Conservation (phyloP, 2,888 invertebrate species). For the Ferdinandea cuprea region DNA sequence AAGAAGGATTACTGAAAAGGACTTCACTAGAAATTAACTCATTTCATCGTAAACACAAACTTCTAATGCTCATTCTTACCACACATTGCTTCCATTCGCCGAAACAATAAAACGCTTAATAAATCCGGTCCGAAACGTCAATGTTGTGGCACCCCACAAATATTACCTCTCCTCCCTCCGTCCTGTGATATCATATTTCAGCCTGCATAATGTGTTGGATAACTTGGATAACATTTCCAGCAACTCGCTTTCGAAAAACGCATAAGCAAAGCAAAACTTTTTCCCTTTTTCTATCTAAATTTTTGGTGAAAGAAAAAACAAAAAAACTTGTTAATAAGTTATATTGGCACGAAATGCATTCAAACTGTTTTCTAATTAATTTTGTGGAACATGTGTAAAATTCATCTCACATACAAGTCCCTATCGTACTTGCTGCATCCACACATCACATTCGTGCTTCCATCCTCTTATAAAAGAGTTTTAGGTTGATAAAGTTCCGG, state of each 20-base stretch:
- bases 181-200: slow-evolving; percentile 1
- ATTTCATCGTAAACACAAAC: too few species aligned
- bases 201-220: slow-evolving; percentile 39
- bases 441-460: neutral
- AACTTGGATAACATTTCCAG: slow-evolving; percentile 33
- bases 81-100: too few species aligned
- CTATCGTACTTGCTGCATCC: neutral
- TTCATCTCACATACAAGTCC: slow-evolving; percentile 13
- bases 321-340: slow-evolving; percentile 65
- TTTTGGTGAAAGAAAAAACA: slow-evolving; percentile 5
- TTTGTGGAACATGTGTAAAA: slow-evolving; percentile 67
- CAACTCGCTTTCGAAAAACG: neutral
- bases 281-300: neutral
- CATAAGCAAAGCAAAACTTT: slow-evolving; percentile 10
- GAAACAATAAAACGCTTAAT: too few species aligned
- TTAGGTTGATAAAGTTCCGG: slow-evolving; percentile 47
- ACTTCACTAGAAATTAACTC: too few species aligned
- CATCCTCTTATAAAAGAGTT: slow-evolving; percentile 10
- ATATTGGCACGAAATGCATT: slow-evolving; percentile 69
- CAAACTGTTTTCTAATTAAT: slow-evolving; percentile 71
- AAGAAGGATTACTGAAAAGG: too few species aligned
- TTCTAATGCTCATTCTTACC: too few species aligned
- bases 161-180: slow-evolving; percentile 15
- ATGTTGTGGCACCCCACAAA: slow-evolving; percentile 57
- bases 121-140: slow-evolving; percentile 45